Evolutionary conservation across 2,888 invertebrate genomes (phyloP), one percentile per base, ranked within the genome.

Genomic region (Ferdinandea cuprea): DNA sequence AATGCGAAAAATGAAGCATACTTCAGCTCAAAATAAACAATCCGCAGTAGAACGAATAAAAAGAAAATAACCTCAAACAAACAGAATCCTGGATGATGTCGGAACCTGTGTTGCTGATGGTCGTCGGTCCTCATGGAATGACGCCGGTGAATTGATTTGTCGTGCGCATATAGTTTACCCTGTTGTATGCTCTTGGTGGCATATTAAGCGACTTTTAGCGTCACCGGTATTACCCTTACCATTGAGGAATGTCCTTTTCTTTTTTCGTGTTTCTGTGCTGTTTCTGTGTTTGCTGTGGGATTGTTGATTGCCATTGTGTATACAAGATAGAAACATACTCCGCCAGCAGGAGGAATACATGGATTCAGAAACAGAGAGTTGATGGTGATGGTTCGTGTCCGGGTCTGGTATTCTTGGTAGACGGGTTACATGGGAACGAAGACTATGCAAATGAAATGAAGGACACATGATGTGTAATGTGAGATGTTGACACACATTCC

Each of bases 401-500:
- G 17, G 37, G 59, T 44, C 32, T 52, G 42, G 15, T 52, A 8
- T 40, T n/a, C 19, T 42, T 30, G 21, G 2, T 2, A 21, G 28
- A 25, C 0, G 28, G 17, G n/a, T n/a, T n/a, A n/a, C n/a, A n/a
- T n/a, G n/a, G n/a, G n/a, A n/a, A 65, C n/a, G 50, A 52, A 28
- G 32, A 48, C 25, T 21, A 32, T 52, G 46, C 44, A 68, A 54
- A 61, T 76, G 46, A 61, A 61, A 68, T 76, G 61, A 69, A 17
- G 54, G 68, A 46, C 76, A 68, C 54, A 76, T 61, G 76, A 69
- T 76, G 68, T 42, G 52, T 44, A 42, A 61, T 44, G 59, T 66
- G 66, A 66, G 59, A 74, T 74, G 66, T 74, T 66, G 52, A 52
- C 74, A 66, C 59, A 59, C 42, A 59, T 52, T 59, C 52, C 13